phyloP scores from a whole-genome alignment of 2,113 vertebrate genomes.

The Sinocyclocheilus maitianheensis region DNA sequence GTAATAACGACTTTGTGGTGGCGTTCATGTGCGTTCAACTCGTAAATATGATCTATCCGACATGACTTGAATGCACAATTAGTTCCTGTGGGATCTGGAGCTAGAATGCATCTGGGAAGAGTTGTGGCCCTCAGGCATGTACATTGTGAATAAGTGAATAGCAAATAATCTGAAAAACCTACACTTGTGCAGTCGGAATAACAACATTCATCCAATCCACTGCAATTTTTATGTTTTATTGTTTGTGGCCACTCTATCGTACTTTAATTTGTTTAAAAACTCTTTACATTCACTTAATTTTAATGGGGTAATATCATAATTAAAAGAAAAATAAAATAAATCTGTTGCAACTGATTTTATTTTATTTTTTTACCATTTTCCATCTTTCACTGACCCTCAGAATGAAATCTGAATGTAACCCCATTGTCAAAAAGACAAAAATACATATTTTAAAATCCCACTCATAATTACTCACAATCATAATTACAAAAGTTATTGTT shows the following conservation, averaged over 20 bases:
- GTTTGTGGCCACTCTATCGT: neutral
- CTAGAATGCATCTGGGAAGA: slow-evolving; percentile 13
- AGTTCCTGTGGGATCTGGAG: slow-evolving; percentile 20
- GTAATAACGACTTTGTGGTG: too few species aligned
- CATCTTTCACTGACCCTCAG: neutral
- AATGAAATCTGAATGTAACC: neutral
- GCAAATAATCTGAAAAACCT: slow-evolving; percentile 41
- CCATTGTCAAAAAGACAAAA: neutral
- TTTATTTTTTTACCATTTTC: too few species aligned
- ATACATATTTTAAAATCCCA: neutral
- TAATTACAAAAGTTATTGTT: neutral
- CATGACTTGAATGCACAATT: too few species aligned
- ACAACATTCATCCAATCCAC: neutral
- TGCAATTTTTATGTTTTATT: neutral
- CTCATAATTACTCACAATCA: neutral
- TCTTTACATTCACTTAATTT: neutral
- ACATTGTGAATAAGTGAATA: slow-evolving; percentile 18
- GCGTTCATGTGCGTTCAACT: too few species aligned
- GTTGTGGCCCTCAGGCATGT: slow-evolving; percentile 3
- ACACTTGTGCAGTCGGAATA: slow-evolving; percentile 9
- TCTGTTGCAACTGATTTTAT: too few species aligned
- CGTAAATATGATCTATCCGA: too few species aligned
- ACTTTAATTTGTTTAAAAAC: neutral
- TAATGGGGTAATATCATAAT: neutral
- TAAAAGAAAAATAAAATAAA: too few species aligned